Conservation (phyloP, 1,140 invertebrate genomes). For the Euura saliciscinereae region DNA sequence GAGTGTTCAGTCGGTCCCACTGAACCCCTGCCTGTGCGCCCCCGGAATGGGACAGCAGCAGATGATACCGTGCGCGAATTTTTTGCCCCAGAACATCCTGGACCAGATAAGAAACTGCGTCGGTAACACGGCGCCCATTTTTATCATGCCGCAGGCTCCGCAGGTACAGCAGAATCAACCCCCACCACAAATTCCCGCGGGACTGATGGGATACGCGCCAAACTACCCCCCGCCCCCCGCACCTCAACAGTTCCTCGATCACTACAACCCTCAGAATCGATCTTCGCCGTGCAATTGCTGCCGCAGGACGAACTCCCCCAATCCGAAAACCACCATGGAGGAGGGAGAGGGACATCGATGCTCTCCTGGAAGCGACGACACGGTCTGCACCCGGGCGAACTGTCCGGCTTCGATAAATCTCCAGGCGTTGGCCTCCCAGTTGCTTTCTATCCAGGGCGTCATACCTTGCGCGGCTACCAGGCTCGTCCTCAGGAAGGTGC, state of each 20-base stretch:
- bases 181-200: not conserved
- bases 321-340: not conserved
- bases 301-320: not conserved
- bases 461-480: conserved; percentile 47
- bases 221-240: conserved; percentile 10
- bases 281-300: conserved; percentile 18
- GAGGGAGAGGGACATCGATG: conserved; percentile 38
- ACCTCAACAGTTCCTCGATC: conserved; percentile 22
- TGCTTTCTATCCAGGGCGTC: conserved; percentile 48
- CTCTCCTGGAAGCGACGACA: conserved; percentile 29
- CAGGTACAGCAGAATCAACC: conserved; percentile 11
- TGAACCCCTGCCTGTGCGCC: not conserved
- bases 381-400: conserved; percentile 41
- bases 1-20: not conserved
- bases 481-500: conserved; percentile 45
- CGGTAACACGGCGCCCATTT: conserved; percentile 39
- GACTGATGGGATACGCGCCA: not conserved
- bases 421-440: conserved; percentile 51
- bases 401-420: conserved; percentile 49
- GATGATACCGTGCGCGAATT: not conserved
- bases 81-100: conserved; percentile 32
- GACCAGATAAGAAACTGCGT: conserved; percentile 44
- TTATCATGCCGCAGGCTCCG: conserved; percentile 46
- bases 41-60: conserved; percentile 15
- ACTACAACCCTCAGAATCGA: conserved; percentile 8